phyloP scores from a whole-genome alignment of 1,140 invertebrate species.

The Euura lappo region DNA sequence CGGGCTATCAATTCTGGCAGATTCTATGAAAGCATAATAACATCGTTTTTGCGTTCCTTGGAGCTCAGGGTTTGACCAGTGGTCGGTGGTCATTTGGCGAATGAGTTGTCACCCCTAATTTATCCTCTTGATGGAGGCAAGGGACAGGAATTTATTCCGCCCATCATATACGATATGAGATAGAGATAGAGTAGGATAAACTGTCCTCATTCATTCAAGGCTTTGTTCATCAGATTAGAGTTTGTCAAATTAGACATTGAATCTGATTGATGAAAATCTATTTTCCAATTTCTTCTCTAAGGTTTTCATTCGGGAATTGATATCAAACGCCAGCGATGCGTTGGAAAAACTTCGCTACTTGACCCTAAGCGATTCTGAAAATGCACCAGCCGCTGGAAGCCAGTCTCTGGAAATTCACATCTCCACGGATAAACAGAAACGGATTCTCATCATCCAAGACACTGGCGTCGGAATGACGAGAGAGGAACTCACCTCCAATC shows the following conservation, averaged over 20 bases:
- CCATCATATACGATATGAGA: not conserved
- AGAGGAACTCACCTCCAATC: slow-evolving; percentile 88
- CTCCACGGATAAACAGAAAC: slow-evolving; percentile 84
- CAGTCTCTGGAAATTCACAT: slow-evolving; percentile 86
- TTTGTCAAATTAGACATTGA: not conserved
- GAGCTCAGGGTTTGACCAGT: not conserved
- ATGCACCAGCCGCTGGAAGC: slow-evolving; percentile 58
- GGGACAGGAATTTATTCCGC: not conserved
- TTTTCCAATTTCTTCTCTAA: slow-evolving; percentile 42
- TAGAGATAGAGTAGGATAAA: not conserved
- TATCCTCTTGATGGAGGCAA: not conserved
- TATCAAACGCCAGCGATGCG: slow-evolving; percentile 97
- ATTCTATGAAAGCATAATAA: no score
- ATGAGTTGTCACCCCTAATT: slow-evolving; percentile 2
- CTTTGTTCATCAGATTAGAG: not conserved
- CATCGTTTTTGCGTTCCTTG: not conserved
- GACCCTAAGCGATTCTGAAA: slow-evolving; percentile 65
- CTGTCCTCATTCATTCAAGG: not conserved
- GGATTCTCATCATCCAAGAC: slow-evolving; percentile 89
- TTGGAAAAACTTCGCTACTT: slow-evolving; percentile 89
- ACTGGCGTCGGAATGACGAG: slow-evolving; percentile 94
- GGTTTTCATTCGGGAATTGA: slow-evolving; percentile 94
- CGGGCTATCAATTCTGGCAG: no score
- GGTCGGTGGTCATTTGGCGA: slow-evolving; percentile 2
- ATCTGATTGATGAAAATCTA: not conserved